These are phyloP conservation scores for Jacana jacana DNA, from an alignment of 2,113 vertebrate genomes.

Conservation along the genomic window DNA sequence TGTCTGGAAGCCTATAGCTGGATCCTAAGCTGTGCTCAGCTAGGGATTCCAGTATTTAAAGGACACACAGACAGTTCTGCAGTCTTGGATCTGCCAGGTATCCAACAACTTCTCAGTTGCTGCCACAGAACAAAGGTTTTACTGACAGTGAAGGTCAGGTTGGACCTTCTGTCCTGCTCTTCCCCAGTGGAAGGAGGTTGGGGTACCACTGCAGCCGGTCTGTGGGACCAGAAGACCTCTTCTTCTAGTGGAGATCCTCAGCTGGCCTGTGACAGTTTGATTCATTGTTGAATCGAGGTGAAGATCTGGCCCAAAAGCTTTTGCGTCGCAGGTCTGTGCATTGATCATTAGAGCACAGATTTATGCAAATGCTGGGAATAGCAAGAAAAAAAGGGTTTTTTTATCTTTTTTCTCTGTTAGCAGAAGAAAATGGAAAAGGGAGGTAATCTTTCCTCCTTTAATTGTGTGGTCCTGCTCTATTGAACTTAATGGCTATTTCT, in stretches of 20 bases:
- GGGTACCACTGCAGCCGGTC: not conserved
- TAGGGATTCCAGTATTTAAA: not conserved
- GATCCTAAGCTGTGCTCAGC: not conserved
- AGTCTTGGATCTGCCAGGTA: not conserved
- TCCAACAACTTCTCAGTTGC: not conserved
- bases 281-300: not conserved
- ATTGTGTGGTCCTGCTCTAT: not conserved
- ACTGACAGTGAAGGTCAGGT: not conserved
- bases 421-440: slow-evolving; percentile 16
- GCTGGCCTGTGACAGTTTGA: not conserved
- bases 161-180: not conserved
- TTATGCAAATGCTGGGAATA: not conserved
- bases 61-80: not conserved
- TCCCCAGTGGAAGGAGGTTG: not conserved
- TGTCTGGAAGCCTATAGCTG: not conserved
- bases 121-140: not conserved
- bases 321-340: not conserved
- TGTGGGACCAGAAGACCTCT: not conserved
- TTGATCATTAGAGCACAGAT: not conserved
- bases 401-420: not conserved
- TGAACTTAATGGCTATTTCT: slow-evolving; percentile 25
- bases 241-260: not conserved
- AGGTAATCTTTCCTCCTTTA: slow-evolving; percentile 21
- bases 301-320: not conserved
- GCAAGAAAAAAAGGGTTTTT: not conserved